phyloP scores from a whole-genome alignment of 2,888 invertebrate species.

The Tipula helvola region DNA sequence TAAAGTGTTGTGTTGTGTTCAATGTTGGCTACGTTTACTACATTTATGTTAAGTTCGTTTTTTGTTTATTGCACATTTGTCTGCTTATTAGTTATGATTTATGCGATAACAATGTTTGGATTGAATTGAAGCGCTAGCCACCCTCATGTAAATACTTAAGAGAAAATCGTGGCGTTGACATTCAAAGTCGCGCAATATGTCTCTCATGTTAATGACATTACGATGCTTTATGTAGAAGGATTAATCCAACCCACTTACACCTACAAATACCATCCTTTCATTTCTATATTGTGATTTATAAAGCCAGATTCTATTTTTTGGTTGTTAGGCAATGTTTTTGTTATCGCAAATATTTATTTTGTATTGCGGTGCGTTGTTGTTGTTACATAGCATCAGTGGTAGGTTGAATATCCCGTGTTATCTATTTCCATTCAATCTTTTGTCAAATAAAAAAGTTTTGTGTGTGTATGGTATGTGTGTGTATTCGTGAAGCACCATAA shows the following conservation, averaged over 20 bases:
- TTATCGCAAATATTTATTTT: neutral
- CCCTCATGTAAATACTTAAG: neutral
- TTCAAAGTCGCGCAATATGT: no score
- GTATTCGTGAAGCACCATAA: neutral
- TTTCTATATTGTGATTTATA: neutral
- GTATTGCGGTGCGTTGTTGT: neutral
- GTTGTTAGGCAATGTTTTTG: neutral
- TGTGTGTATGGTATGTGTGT: neutral
- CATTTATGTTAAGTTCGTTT: neutral
- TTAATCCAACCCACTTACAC: neutral
- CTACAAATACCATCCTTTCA: neutral
- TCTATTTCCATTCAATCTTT: neutral
- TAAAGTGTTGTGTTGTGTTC: neutral
- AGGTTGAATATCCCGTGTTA: constrained; percentile 4
- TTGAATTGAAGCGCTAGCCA: neutral
- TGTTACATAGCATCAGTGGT: neutral
- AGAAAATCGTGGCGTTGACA: neutral
- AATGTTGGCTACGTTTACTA: neutral
- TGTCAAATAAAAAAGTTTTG: constrained; percentile 4
- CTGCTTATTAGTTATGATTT: neutral
- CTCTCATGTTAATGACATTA: neutral
- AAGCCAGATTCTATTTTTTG: neutral
- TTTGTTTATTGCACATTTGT: neutral
- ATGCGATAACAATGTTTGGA: neutral
- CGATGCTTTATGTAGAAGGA: neutral